Percentiles rank a stretch among this genome's conserved stretches.
Conservation (phyloP, 2,113 vertebrate species). For the Triplophysa tibetana region DNA sequence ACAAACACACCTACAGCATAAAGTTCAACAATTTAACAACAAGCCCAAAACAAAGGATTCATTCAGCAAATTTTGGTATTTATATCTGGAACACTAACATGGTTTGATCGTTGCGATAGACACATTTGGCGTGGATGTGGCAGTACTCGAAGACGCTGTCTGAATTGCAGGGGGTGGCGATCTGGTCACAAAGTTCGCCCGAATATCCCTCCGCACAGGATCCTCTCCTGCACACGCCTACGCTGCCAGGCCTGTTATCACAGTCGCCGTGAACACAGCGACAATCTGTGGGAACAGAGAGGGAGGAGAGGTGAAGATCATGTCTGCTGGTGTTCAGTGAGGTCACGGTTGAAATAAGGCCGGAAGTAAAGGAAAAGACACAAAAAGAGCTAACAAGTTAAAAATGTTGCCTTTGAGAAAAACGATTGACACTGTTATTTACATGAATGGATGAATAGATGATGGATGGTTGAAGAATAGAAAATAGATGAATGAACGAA, state of each 20-base stretch:
- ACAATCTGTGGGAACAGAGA: constrained; percentile 76
- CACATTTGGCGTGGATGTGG: constrained; percentile 82
- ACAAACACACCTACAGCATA: constrained; percentile 70
- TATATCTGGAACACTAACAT: constrained; percentile 32
- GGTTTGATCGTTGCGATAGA: constrained; percentile 45
- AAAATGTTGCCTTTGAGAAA: not conserved
- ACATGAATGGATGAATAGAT: not conserved
- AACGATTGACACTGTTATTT: too few relatives aligned
- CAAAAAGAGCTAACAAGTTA: not conserved
- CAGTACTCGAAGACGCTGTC: constrained; percentile 74
- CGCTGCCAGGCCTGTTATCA: constrained; percentile 89
- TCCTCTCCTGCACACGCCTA: constrained; percentile 80
- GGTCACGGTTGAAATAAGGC: not conserved
- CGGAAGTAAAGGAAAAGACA: not conserved
- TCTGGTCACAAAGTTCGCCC: constrained; percentile 84
- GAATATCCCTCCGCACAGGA: constrained; percentile 82
- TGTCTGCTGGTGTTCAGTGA: too few relatives aligned
- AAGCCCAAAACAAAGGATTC: not conserved
- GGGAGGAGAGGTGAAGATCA: constrained; percentile 3
- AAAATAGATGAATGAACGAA: not conserved
- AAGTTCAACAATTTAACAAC: not conserved
- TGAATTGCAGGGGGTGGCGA: constrained; percentile 69
- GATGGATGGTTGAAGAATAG: not conserved
- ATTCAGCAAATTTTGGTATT: not conserved
- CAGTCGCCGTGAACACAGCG: constrained; percentile 89